These are phyloP conservation scores for Platycnemis pennipes DNA, from an alignment of 2,888 invertebrate species.

Conservation along the genomic window DNA sequence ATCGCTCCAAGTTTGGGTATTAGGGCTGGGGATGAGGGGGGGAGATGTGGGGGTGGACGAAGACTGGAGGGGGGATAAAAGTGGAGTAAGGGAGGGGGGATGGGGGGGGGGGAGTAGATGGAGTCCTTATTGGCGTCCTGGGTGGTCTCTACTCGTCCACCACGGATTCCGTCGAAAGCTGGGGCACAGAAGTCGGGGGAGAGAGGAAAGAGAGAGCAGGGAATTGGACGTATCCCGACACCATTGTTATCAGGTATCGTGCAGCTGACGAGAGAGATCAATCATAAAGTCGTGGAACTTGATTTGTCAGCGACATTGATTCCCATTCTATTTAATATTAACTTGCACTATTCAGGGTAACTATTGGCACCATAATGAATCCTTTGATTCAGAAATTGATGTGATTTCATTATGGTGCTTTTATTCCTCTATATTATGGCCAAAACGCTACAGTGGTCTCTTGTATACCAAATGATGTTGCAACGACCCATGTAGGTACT, in stretches of 20 bases:
- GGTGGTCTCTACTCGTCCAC: conserved; percentile 56
- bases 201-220: not conserved
- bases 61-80: not conserved
- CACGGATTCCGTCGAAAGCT: conserved; percentile 42
- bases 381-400: too few relatives aligned
- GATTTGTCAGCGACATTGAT: not conserved
- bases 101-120: not conserved
- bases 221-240: not conserved
- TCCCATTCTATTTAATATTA: not conserved
- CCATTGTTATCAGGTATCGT: not conserved
- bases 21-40: not conserved
- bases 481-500: too few relatives aligned
- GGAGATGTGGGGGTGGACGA: not conserved
- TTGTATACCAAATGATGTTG: too few relatives aligned
- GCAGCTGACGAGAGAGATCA: not conserved
- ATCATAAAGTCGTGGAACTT: not conserved
- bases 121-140: conserved; percentile 53
- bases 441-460: too few relatives aligned
- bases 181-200: not conserved
- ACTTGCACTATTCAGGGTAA: not conserved
- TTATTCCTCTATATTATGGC: too few relatives aligned
- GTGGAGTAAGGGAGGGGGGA: not conserved
- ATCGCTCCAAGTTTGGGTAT: conserved; percentile 43
- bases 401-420: too few relatives aligned
- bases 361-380: not conserved